Evolutionary conservation across 1,140 invertebrate species (phyloP), one percentile per base, ranked within the genome.

Genomic region (Drosophila asahinai): DNA sequence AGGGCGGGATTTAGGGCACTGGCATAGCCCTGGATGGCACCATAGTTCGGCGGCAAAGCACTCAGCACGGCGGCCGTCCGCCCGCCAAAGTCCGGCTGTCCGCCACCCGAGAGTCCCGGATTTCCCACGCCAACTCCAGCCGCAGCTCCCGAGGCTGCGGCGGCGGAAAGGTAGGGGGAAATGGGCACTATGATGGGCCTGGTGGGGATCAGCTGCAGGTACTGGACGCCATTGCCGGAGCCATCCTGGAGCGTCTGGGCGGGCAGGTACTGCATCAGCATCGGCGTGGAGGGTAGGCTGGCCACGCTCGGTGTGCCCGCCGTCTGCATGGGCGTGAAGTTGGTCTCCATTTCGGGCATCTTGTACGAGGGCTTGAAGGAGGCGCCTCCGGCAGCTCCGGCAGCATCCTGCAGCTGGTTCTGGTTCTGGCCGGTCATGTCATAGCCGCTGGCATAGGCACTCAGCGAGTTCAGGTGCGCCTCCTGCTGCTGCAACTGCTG

Each of bases 221-320:
- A 93, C 54, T 93, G 92, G 3, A 93, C 81, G 0, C 76, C 68
- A 8, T 55, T 70, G 4, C 86, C 90, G 0, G 76, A 76, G 43
- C 83, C 83, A 49, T 92, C 84, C 12, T 87, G 80, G 0, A 93
- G 54, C 5, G 75, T 45, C 19, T 91, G 87, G 3, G 92, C 81
- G 5, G 91, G 86, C 8, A 93, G 62, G 60, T 93, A 93, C 55
- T 93, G 92, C 94, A 96, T 92, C 96, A 97, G 76, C 92, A 95
- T 84, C 77, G 94, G 60, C 62, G 94, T 57, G 94, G 95, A 80
- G 14, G 83, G 87, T 19, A 87, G 36, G 7, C 57, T 68, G 48
- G 65, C 33, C 48, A 89, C 47, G 27, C 68, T 81, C 6, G 63
- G 51, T 1, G 70, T 74, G 3, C 70, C 58, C 0, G 55, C 66